Percentiles rank a stretch among this genome's conserved stretches.
Conservation (phyloP, 2,113 vertebrate species). For the Ceyx margarethae region DNA sequence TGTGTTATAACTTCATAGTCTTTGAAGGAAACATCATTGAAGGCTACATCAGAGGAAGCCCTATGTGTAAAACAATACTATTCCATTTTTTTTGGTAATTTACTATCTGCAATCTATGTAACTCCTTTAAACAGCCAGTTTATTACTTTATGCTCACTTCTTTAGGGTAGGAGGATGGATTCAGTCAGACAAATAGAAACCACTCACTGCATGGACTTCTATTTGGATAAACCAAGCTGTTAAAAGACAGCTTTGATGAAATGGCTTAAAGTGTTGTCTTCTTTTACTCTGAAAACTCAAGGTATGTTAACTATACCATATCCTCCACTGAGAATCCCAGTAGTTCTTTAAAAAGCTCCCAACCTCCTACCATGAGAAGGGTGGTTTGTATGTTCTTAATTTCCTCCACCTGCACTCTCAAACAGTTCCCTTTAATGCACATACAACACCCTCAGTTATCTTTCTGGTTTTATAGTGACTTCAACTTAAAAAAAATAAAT, state of each 20-base stretch:
- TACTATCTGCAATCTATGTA: background rate
- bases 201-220: background rate
- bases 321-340: background rate
- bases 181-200: background rate
- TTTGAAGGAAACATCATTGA: background rate
- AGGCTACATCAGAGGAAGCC: background rate
- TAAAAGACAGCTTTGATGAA: background rate
- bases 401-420: background rate
- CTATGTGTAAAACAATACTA: background rate
- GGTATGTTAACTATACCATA: background rate
- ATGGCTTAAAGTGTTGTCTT: background rate
- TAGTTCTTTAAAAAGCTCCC: background rate
- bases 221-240: background rate
- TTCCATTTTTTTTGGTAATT: background rate
- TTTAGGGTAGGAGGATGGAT: background rate
- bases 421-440: background rate
- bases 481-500: background rate
- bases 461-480: background rate
- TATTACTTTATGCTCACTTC: background rate
- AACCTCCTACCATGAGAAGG: background rate
- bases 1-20: background rate
- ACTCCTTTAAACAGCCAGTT: background rate
- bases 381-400: background rate
- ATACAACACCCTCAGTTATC: background rate
- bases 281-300: background rate